Percentiles rank a stretch among this genome's conserved stretches.
Conservation (phyloP, 2,797 vertebrate species). For the Microctenopoma lineatum region DNA sequence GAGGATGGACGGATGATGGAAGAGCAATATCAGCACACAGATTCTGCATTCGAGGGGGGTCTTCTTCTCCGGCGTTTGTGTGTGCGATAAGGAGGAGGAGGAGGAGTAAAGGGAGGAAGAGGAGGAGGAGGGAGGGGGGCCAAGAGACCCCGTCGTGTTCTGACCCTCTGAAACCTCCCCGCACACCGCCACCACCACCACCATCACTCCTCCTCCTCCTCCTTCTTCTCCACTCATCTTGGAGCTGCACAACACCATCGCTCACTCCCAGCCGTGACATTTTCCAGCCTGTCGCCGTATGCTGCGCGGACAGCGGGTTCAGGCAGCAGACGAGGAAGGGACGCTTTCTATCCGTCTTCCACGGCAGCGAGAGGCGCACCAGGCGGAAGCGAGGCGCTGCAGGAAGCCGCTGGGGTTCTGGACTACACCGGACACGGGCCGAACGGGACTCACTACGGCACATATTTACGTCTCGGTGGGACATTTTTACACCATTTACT, state of each 20-base stretch:
- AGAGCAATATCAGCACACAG: slow-evolving; percentile 40
- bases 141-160: slow-evolving; percentile 84
- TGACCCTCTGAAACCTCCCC: slow-evolving; percentile 85
- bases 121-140: slow-evolving; percentile 52
- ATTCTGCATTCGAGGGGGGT: slow-evolving; percentile 62
- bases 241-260: slow-evolving; percentile 75
- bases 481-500: slow-evolving; percentile 60
- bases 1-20: slow-evolving; percentile 31
- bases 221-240: slow-evolving; percentile 47
- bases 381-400: slow-evolving; percentile 64
- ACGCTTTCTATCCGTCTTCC: slow-evolving; percentile 53
- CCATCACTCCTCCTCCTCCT: slow-evolving; percentile 48
- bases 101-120: slow-evolving; percentile 50
- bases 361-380: slow-evolving; percentile 65
- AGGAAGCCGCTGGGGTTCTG: slow-evolving; percentile 58
- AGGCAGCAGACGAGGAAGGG: slow-evolving; percentile 67
- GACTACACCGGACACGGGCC: slow-evolving; percentile 62
- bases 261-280: slow-evolving; percentile 79
- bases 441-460: slow-evolving; percentile 50
- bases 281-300: slow-evolving; percentile 74
- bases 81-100: slow-evolving; percentile 67
- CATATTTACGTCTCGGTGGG: slow-evolving; percentile 70
- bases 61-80: slow-evolving; percentile 68
- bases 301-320: slow-evolving; percentile 81
- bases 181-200: slow-evolving; percentile 66